phyloP scores from a whole-genome alignment of 2,113 vertebrate species.

The Macrotis lagotis region DNA sequence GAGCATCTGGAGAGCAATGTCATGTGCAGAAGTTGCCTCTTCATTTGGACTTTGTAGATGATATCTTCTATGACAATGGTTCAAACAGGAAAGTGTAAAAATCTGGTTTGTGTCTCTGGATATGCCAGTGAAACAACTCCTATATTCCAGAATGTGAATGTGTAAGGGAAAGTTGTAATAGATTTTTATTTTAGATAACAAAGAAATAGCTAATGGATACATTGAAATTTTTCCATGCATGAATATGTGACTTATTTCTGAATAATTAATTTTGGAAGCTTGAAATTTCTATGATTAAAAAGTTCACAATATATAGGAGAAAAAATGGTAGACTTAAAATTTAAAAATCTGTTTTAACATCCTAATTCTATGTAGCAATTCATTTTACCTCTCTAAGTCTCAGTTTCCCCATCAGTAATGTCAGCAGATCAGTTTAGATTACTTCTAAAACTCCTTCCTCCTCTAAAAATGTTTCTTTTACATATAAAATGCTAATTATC shows the following conservation, averaged over 20 bases:
- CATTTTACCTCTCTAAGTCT: neutral
- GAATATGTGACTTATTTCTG: neutral
- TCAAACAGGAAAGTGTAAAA: neutral
- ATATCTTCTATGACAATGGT: neutral
- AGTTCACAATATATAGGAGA: neutral
- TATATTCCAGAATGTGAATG: neutral
- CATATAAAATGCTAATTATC: slow-evolving; percentile 36
- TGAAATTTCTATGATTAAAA: neutral
- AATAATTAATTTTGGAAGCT: neutral
- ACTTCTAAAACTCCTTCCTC: neutral
- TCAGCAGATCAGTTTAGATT: neutral
- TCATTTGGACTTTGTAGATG: neutral
- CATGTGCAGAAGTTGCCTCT: neutral
- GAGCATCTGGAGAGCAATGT: neutral
- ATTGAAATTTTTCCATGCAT: neutral
- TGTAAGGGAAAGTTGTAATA: neutral
- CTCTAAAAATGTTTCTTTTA: slow-evolving; percentile 3
- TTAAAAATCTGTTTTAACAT: neutral
- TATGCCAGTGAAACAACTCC: neutral
- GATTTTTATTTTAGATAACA: neutral
- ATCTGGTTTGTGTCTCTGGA: neutral
- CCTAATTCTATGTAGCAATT: accelerated
- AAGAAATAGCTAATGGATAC: neutral
- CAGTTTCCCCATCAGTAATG: slow-evolving; percentile 1
- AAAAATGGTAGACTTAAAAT: neutral